Evolutionary conservation across 2,888 invertebrate species (phyloP).

Genomic region (Epirrhoe alternata): DNA sequence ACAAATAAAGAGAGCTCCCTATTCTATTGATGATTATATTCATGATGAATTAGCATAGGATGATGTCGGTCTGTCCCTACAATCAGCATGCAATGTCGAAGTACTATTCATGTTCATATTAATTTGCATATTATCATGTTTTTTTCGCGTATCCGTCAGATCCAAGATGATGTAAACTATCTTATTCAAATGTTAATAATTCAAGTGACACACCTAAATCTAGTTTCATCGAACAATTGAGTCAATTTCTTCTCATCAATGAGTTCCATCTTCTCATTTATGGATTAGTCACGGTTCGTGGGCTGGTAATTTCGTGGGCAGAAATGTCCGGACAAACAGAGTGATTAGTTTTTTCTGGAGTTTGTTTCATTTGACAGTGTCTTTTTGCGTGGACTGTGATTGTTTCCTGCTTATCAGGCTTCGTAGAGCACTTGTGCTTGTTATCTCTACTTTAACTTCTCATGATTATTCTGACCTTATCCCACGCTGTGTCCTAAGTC

Average conservation of each 20-base stretch:
- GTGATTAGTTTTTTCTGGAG: constrained; percentile 46
- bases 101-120: background rate
- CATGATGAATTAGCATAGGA: too few species aligned
- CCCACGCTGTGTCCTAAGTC: background rate
- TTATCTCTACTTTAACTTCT: background rate
- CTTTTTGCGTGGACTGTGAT: constrained; percentile 48
- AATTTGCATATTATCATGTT: background rate
- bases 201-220: constrained; percentile 5
- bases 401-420: constrained; percentile 47
- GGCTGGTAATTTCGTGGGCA: constrained; percentile 22
- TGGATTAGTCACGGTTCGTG: constrained; percentile 48
- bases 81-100: too few species aligned
- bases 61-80: too few species aligned
- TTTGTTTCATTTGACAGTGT: constrained; percentile 40
- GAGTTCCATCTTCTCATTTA: constrained; percentile 14
- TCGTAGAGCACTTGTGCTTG: background rate
- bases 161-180: background rate
- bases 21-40: too few species aligned
- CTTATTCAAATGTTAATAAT: background rate
- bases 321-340: constrained; percentile 50
- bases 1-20: too few species aligned
- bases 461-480: background rate
- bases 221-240: constrained; percentile 9
- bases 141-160: background rate
- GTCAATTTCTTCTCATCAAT: constrained; percentile 16